Evolutionary conservation across 1,140 invertebrate species (phyloP), one percentile per base, ranked within the genome.

Genomic region (Solen grandis): DNA sequence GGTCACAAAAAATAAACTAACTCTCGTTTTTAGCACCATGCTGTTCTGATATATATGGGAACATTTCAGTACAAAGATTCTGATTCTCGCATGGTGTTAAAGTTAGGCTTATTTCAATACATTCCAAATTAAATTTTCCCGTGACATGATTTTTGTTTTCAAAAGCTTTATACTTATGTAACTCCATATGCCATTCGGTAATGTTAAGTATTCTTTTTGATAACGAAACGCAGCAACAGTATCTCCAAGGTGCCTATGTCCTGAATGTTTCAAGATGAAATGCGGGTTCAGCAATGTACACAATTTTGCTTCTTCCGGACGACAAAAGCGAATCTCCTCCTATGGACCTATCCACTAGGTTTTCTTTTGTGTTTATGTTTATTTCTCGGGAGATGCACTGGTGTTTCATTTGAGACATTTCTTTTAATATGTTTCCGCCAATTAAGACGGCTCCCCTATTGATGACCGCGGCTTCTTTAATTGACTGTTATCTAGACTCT

Each of bases 391-490:
- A 73, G 70, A 60, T 59, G 59, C 16, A 36, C 31, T 73, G 54
- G 46, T 10, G 27, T 66, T 25, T 38, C 35, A 60, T 73, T 31
- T 29, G n/a, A 33, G 22, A 33, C 59, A 62, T n/a, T 10, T n/a
- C 16, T 14, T 29, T 27, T 62, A n/a, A 16, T 27, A 19, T 29
- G n/a, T 62, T 62, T 62, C 29, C 19, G 33, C 33, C 29, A 27
- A 69, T 38, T 31, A 54, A 0, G 38, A 19, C 33, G 38, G 25
- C 4, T 50, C n/a, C 19, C 38, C 33, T 69, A 38, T 27, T 50
- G 41, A 69, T 27, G 46, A n/a, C 50, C 5, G 38, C 50, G 35
- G 46, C 57, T 73, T 60, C 70, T 60, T 36, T n/a, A 73, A 38
- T 57, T 36, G 29, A 60, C 75, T 57, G 41, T 46, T 46, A 10